phyloP scores from a whole-genome alignment of 2,797 vertebrate species.

The Ctenopoma kingsleyae region DNA sequence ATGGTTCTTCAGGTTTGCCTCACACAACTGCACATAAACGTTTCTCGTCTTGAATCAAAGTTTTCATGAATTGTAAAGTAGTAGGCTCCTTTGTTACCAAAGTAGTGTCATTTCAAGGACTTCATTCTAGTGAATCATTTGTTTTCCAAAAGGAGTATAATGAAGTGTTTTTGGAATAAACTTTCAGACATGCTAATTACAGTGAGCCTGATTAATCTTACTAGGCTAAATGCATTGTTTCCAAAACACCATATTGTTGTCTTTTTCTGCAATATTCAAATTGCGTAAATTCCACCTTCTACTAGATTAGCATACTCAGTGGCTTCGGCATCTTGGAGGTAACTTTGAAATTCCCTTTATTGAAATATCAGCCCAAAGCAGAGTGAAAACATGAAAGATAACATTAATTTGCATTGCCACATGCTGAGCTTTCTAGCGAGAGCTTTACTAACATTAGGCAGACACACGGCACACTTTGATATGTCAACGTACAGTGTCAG shows the following conservation, averaged over 20 bases:
- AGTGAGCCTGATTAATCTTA: slow-evolving; percentile 23
- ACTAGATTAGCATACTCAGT: slow-evolving; percentile 11
- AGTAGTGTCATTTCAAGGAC: slow-evolving; percentile 36
- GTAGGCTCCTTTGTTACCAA: slow-evolving; percentile 8
- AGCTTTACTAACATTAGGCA: not conserved
- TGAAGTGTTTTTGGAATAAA: slow-evolving; percentile 40
- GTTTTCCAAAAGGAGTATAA: slow-evolving; percentile 39
- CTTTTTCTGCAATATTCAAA: not conserved
- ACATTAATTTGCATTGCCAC: slow-evolving; percentile 4
- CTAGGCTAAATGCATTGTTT: slow-evolving; percentile 15
- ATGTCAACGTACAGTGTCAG: not conserved
- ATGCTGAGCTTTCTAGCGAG: not conserved
- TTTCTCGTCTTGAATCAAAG: slow-evolving; percentile 13
- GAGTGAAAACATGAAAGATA: slow-evolving; percentile 24
- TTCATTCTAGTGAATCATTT: slow-evolving; percentile 42
- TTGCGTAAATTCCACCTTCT: not conserved
- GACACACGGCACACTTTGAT: slow-evolving; percentile 7
- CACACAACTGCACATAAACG: not conserved
- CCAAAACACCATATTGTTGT: slow-evolving; percentile 1
- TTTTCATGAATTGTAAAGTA: slow-evolving; percentile 53
- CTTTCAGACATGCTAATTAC: slow-evolving; percentile 45
- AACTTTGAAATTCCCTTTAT: slow-evolving; percentile 18
- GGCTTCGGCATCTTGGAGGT: not conserved
- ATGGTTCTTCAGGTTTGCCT: not conserved
- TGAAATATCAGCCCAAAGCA: slow-evolving; percentile 20